Base-by-base conservation (phyloP, 2,888 invertebrate genomes). In the Trachelus tabidus region DNA sequence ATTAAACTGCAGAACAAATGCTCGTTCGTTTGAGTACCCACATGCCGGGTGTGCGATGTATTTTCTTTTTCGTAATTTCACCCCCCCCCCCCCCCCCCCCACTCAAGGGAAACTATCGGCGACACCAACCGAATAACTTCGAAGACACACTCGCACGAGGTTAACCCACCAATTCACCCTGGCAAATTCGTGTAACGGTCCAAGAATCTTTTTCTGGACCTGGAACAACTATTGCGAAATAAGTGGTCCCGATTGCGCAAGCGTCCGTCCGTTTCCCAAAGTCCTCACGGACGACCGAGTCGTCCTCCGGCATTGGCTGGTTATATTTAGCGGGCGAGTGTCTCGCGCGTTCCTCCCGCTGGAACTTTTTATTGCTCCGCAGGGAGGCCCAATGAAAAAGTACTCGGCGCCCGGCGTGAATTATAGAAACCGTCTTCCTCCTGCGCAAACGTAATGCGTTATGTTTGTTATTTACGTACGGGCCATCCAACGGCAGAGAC, bases 311-410 rank as follows among this genome's bases (percentile, higher is more conserved):
- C 6, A 33, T 30, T 30, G 12, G 11, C 71, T 11, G 71, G 11
- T n/a, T 71, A 71, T 71, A 71, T 71, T 71, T 71, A 71, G 71
- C 23, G 11, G 11, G 2, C 71, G 30, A 71, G 30, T 30, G 33
- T 3, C 77, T 79, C 75, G 12, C 75, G 12, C 69, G 15, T 23
- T 40, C 40, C 23, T 35, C 40, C 2, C 15, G 23, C 56, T 56
- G 76, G 77, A 76, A 80, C 82, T 84, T 87, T 86, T 86, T 87
- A 87, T 86, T 80, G 83, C 83, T 83, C 85, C 83, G 71, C 78
- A 76, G 87, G 83, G 84, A 85, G 83, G 76, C 56, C 73, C 56
- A 81, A 83, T 85, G 85, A 86, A 86, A 87, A 86, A 86, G 79
- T 84, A 82, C 81, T 80, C 77, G 79, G 80, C 79, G 81, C 81